phyloP scores from a whole-genome alignment of 2,888 invertebrate species.

The Chalcosyrphus nemorum region DNA sequence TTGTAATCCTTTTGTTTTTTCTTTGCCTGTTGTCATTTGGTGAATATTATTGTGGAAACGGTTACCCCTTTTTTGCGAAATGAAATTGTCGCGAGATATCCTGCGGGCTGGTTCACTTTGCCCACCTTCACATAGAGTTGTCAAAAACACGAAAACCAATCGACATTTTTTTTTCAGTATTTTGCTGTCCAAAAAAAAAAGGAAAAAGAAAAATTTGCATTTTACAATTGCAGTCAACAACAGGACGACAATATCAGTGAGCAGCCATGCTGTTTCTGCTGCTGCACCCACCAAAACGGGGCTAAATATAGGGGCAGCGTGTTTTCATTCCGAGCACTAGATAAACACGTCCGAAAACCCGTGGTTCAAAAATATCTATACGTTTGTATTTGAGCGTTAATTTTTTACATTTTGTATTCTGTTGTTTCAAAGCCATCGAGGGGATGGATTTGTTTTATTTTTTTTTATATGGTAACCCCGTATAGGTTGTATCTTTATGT shows the following conservation, averaged over 20 bases:
- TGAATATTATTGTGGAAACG: slow-evolving; percentile 57
- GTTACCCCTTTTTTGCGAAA: slow-evolving; percentile 29
- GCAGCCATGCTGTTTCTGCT: not conserved
- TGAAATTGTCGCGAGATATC: slow-evolving; percentile 65
- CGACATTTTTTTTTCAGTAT: slow-evolving; percentile 38
- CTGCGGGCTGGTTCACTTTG: slow-evolving; percentile 5
- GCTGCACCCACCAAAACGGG: not conserved
- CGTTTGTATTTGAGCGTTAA: slow-evolving; percentile 58
- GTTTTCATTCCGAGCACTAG: slow-evolving; percentile 42
- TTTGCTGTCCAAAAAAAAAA: slow-evolving; percentile 4
- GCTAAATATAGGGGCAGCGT: not conserved
- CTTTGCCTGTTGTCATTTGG: slow-evolving; percentile 31
- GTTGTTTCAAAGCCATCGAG: not conserved
- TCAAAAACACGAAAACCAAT: slow-evolving; percentile 72
- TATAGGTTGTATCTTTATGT: not conserved
- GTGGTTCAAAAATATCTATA: slow-evolving; percentile 48
- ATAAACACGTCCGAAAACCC: slow-evolving; percentile 67
- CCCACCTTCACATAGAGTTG: slow-evolving; percentile 49
- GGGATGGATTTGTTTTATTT: not conserved
- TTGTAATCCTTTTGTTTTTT: slow-evolving; percentile 38
- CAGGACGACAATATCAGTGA: slow-evolving; percentile 61
- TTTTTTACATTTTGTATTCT: slow-evolving; percentile 31
- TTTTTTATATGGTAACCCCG: not conserved
- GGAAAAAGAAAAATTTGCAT: slow-evolving; percentile 72
- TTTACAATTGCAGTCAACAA: slow-evolving; percentile 73